phyloP scores from a whole-genome alignment of 2,888 invertebrate species.

The Drosophila siamana region DNA sequence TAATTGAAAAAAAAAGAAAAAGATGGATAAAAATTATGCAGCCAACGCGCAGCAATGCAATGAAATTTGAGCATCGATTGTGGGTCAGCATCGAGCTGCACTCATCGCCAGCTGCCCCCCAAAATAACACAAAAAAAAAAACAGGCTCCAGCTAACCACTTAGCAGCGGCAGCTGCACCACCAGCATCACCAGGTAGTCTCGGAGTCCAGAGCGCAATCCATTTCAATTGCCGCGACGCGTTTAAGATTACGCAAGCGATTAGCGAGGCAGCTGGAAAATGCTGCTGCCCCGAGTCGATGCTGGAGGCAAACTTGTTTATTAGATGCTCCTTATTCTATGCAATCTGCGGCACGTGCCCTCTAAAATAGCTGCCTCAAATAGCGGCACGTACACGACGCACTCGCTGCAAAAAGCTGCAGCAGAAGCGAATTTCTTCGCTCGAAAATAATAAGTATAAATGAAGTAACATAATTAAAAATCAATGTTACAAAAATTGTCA shows the following conservation, averaged over 20 bases:
- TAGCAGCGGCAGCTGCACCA: constrained; percentile 36
- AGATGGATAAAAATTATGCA: constrained; percentile 29
- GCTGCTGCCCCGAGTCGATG: constrained; percentile 39
- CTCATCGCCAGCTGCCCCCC: constrained; percentile 62
- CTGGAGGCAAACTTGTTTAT: constrained; percentile 67
- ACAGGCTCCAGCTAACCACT: constrained; percentile 31
- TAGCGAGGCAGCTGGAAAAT: constrained; percentile 82
- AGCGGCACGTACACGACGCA: constrained; percentile 20
- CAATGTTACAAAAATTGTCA: constrained; percentile 60
- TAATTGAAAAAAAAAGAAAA: constrained; percentile 60
- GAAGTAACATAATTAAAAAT: constrained; percentile 61
- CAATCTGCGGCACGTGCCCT: constrained; percentile 64
- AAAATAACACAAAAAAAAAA: constrained; percentile 11
- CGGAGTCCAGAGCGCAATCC: constrained; percentile 62
- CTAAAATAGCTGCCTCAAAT: constrained; percentile 20
- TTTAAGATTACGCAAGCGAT: constrained; percentile 81
- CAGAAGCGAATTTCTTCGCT: background rate
- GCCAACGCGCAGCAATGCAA: constrained; percentile 59
- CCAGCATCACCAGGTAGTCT: constrained; percentile 54
- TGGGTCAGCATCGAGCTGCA: constrained; percentile 59
- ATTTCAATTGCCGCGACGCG: constrained; percentile 79
- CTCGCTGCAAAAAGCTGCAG: no score
- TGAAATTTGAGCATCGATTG: constrained; percentile 80
- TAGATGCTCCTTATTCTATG: constrained; percentile 56
- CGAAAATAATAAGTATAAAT: constrained; percentile 10